phyloP scores from a whole-genome alignment of 37 sponge, comb jelly and placozoan species.

The Halisarca cf. caerulea region DNA sequence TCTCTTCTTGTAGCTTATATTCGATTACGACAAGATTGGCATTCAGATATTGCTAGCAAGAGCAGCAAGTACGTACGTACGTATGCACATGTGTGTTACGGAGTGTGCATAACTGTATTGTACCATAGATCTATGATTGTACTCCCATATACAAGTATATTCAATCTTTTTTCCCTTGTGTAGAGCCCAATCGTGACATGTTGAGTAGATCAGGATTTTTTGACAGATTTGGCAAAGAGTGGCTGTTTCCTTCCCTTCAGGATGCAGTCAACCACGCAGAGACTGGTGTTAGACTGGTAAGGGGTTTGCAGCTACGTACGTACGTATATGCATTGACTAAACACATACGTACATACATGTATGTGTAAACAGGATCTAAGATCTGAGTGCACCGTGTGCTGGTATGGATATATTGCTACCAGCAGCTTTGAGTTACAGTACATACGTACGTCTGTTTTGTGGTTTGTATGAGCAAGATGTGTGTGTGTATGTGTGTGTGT shows the following conservation, averaged over 20 bases:
- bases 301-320: too few relatives aligned
- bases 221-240: conserved; percentile 72
- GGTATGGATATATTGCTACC: too few relatives aligned
- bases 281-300: conserved; percentile 65
- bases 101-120: background rate
- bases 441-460: too few relatives aligned
- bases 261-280: conserved; percentile 58
- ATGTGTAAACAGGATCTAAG: background rate
- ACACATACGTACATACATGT: background rate
- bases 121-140: too few relatives aligned
- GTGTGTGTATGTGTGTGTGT: too few relatives aligned
- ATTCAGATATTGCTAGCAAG: too few relatives aligned
- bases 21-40: conserved; percentile 47
- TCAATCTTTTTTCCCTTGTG: background rate
- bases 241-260: conserved; percentile 71
- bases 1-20: conserved; percentile 42
- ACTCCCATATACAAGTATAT: background rate
- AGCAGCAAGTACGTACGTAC: conserved; percentile 20
- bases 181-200: conserved; percentile 68
- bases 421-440: too few relatives aligned
- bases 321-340: background rate
- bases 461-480: too few relatives aligned
- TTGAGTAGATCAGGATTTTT: conserved; percentile 65
- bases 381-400: background rate
- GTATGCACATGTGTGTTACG: background rate